Evolutionary conservation across 1,140 invertebrate species (phyloP).

Genomic region (Platorchestia sp.): DNA sequence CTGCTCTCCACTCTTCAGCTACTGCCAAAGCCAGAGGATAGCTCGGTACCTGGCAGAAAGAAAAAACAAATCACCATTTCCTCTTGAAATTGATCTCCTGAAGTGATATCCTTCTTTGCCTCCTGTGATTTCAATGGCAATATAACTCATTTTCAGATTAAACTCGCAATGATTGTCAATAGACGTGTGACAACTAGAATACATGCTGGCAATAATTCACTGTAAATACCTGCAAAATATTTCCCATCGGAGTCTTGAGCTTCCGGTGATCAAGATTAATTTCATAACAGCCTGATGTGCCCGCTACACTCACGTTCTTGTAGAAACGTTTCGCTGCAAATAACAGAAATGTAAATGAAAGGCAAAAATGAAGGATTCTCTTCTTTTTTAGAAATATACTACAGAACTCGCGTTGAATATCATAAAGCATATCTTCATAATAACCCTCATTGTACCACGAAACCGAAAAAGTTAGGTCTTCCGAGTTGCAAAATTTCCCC

Average conservation of each 20-base stretch:
- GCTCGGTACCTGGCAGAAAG: slow-evolving; percentile 43
- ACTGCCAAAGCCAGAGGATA: slow-evolving; percentile 56
- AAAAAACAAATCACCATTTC: neutral
- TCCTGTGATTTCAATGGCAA: neutral
- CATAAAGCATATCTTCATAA: neutral
- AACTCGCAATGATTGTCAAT: neutral
- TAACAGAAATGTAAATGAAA: neutral
- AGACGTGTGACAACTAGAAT: neutral
- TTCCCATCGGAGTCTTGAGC: slow-evolving; percentile 62
- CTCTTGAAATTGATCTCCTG: neutral
- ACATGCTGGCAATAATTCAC: neutral
- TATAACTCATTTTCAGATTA: neutral
- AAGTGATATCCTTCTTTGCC: neutral
- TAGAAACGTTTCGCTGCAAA: slow-evolving; percentile 60
- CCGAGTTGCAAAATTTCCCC: neutral
- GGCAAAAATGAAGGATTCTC: neutral
- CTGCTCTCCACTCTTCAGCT: slow-evolving; percentile 46
- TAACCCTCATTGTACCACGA: neutral
- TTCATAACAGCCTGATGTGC: slow-evolving; percentile 59
- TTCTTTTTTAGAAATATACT: neutral
- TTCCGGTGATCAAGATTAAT: slow-evolving; percentile 63
- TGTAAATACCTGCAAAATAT: slow-evolving; percentile 59
- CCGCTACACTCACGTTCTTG: slow-evolving; percentile 63
- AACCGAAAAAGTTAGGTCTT: neutral
- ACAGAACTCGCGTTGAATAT: neutral